phyloP scores from a whole-genome alignment of 1,140 invertebrate genomes.

The Drosophila ironensis region DNA sequence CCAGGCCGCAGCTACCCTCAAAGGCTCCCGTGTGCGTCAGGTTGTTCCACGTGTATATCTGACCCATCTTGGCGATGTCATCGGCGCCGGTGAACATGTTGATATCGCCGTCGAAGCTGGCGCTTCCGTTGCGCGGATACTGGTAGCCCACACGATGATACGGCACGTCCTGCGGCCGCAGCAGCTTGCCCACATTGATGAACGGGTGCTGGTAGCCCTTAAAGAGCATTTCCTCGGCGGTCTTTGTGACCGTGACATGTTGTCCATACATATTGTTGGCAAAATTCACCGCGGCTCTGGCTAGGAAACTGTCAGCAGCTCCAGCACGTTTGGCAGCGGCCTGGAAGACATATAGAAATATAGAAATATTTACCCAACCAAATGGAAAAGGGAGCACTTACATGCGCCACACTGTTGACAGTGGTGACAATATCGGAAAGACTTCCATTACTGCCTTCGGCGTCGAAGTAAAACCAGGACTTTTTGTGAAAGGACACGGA shows the following conservation, averaged over 20 bases:
- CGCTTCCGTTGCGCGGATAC: slow-evolving; percentile 89
- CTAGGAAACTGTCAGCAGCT: background rate
- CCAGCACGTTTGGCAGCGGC: slow-evolving; percentile 85
- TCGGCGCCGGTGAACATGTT: slow-evolving; percentile 88
- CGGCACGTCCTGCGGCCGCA: slow-evolving; percentile 82
- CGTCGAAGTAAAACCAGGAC: slow-evolving; percentile 90
- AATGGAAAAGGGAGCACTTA: slow-evolving; percentile 83
- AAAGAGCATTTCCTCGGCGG: slow-evolving; percentile 88
- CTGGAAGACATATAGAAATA: slow-evolving; percentile 82
- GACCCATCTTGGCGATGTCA: slow-evolving; percentile 85
- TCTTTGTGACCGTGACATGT: slow-evolving; percentile 85
- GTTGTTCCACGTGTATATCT: slow-evolving; percentile 87
- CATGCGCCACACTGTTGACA: slow-evolving; percentile 89
- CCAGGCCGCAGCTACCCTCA: slow-evolving; percentile 83
- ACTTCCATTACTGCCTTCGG: slow-evolving; percentile 87
- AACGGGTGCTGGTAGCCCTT: slow-evolving; percentile 88
- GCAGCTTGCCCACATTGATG: slow-evolving; percentile 84
- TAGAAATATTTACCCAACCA: background rate
- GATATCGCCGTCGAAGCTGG: slow-evolving; percentile 86
- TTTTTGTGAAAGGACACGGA: slow-evolving; percentile 92
- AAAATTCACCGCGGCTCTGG: background rate
- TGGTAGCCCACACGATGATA: slow-evolving; percentile 90
- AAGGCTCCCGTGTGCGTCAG: slow-evolving; percentile 84
- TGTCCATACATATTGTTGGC: slow-evolving; percentile 21
- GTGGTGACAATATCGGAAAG: slow-evolving; percentile 89